Percentiles rank a stretch among this genome's conserved stretches.
phyloP scores from a whole-genome alignment of 2,888 invertebrate species.

The Alloscopus bannaensis region DNA sequence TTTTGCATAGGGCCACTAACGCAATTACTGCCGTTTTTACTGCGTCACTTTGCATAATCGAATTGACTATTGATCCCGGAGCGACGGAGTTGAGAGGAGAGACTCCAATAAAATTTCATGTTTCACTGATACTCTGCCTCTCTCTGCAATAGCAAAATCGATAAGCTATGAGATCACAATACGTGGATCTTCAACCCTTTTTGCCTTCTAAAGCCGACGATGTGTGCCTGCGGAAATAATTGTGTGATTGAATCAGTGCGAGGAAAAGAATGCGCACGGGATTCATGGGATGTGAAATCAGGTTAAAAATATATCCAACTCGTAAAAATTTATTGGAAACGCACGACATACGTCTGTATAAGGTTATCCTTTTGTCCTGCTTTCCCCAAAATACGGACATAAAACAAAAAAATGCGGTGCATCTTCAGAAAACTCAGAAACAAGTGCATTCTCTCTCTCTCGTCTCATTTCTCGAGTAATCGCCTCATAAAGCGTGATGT shows the following conservation, averaged over 20 bases:
- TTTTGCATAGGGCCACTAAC: background rate
- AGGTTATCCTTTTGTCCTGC: no score
- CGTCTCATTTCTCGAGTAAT: no score
- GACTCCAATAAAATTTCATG: conserved; percentile 49
- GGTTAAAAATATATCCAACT: no score
- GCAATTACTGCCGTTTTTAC: conserved; percentile 13
- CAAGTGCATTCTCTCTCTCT: no score
- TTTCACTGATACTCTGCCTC: conserved; percentile 17
- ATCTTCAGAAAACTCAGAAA: no score
- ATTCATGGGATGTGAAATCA: conserved; percentile 43
- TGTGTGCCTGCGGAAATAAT: conserved; percentile 11
- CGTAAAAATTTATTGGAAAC: no score
- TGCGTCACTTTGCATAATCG: conserved; percentile 37
- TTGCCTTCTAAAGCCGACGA: background rate
- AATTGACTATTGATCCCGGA: conserved; percentile 51
- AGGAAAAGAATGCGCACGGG: conserved; percentile 11
- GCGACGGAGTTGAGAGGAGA: background rate
- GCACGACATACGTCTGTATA: no score
- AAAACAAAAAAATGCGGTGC: no score
- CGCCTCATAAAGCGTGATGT: no score
- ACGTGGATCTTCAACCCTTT: background rate
- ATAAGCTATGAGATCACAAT: background rate
- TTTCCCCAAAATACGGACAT: no score
- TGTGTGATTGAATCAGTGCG: background rate
- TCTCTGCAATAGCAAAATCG: conserved; percentile 1